Base-by-base conservation (phyloP, 2,113 vertebrate species). In the Rhea pennata region DNA sequence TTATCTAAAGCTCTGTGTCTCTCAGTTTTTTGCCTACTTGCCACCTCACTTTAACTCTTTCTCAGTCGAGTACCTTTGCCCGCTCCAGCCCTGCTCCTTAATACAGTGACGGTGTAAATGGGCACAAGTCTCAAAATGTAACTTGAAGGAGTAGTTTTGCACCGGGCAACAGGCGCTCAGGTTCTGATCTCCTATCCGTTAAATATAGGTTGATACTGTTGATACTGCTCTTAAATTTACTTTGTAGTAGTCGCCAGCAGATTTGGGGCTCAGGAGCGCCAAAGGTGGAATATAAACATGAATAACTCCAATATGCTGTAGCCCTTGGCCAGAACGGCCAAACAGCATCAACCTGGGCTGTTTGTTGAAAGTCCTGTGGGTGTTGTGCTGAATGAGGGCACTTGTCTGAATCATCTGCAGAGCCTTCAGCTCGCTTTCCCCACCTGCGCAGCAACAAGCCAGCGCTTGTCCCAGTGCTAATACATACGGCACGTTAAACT, bases 151-250 rank as follows among this genome's bases (percentile, higher is more conserved):
- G 9, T 10, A 77, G 13, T 89, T 91, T 72, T 67, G 11, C 73
- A n/a, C 15, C 42, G 17, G 15, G 3, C 29, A 71, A 3, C 0
- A 3, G 6, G 44, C 7, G 29, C 13, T 75, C 15, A 31, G n/a
- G 61, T 91, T 82, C 42, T 69, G 7, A 56, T 82, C 42, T 65
- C 27, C 23, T 53, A 26, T 7, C 36, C 1, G 8, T 91, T 62
- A 92, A 36, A 40, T 66, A 12, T 20, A 53, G 21, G 9, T 66
- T 4, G 79, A 39, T 48, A 61, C 21, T 89, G 23, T 48, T 84
- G 8, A 9, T 78, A n/a, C 13, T 62, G 22, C n/a, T 87, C 39
- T 91, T 48, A 62, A 51, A 61, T 27, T 87, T 87, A 36, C 22
- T 78, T 89, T 33, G 22, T 81, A 84, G 10, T 78, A 82, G 42